Conservation (phyloP, 2,888 invertebrate species). For the Lepidocyrtoides sp. region DNA sequence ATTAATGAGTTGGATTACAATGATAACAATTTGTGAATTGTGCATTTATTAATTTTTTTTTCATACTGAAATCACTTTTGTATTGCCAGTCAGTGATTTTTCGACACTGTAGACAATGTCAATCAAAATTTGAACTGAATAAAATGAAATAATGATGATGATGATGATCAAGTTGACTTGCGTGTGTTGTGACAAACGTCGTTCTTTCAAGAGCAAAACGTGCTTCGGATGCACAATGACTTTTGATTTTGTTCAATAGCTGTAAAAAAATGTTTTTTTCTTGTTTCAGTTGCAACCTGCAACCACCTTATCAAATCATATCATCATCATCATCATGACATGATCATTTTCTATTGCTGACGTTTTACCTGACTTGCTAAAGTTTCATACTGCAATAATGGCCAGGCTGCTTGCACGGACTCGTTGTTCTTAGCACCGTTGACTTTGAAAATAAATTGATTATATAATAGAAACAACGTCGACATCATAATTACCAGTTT, state of each 20-base stretch:
- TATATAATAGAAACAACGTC: background rate
- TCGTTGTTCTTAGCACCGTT: background rate
- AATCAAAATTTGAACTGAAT: slow-evolving; percentile 25
- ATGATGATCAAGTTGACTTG: slow-evolving; percentile 9
- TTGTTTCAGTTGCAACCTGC: slow-evolving; percentile 1
- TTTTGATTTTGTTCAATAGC: background rate
- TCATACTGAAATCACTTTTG: background rate
- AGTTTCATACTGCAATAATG: too few relatives aligned
- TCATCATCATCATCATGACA: slow-evolving; percentile 38
- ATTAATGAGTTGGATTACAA: slow-evolving; percentile 20
- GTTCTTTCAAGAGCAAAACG: slow-evolving; percentile 59
- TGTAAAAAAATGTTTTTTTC: background rate
- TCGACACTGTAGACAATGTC: slow-evolving; percentile 38
- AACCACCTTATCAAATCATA: slow-evolving; percentile 12
- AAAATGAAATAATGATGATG: background rate
- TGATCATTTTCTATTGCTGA: slow-evolving; percentile 1
- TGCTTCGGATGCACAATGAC: slow-evolving; percentile 30
- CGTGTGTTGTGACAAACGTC: slow-evolving; percentile 33
- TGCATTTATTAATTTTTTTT: background rate
- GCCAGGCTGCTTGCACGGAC: background rate
- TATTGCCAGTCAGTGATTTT: slow-evolving; percentile 22
- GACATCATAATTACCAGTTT: slow-evolving; percentile 7
- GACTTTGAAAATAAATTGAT: slow-evolving; percentile 40
- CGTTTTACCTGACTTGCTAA: slow-evolving; percentile 13
- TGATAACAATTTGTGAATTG: slow-evolving; percentile 33